Conservation (phyloP, 2,797 vertebrate species). For the Hipposideros larvatus region DNA sequence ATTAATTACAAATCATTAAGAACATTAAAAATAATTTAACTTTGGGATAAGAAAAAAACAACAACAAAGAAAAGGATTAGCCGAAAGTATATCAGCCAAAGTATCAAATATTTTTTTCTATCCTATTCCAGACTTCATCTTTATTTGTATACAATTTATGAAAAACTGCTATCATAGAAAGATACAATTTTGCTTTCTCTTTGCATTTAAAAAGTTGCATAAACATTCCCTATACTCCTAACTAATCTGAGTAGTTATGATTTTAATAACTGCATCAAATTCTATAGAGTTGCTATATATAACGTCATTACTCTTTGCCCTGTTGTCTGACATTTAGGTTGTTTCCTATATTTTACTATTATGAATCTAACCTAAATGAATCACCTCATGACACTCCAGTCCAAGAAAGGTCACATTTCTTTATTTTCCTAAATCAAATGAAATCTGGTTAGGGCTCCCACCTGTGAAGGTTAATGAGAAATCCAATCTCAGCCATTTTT, state of each 20-base stretch:
- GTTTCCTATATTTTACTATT: slow-evolving; percentile 54
- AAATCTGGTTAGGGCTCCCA: slow-evolving; percentile 46
- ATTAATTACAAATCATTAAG: background rate
- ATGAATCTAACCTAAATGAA: slow-evolving; percentile 33
- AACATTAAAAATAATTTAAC: background rate
- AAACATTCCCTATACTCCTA: background rate
- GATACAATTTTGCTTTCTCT: slow-evolving; percentile 22
- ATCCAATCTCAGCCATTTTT: slow-evolving; percentile 50
- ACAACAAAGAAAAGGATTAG: background rate
- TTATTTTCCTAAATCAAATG: slow-evolving; percentile 69
- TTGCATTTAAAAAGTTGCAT: background rate
- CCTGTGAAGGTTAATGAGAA: slow-evolving; percentile 67
- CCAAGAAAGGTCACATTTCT: slow-evolving; percentile 61
- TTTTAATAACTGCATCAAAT: background rate
- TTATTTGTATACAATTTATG: background rate
- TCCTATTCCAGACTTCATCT: background rate
- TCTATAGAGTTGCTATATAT: background rate
- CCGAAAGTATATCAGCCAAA: background rate
- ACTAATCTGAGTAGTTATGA: background rate
- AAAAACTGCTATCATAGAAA: background rate
- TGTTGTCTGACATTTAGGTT: slow-evolving; percentile 23
- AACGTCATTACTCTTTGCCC: background rate
- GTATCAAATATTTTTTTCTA: background rate
- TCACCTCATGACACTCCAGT: slow-evolving; percentile 16
- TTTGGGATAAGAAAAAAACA: background rate